Evolutionary conservation across 2,113 vertebrate species (phyloP).

Genomic region (Eurystomus gularis): DNA sequence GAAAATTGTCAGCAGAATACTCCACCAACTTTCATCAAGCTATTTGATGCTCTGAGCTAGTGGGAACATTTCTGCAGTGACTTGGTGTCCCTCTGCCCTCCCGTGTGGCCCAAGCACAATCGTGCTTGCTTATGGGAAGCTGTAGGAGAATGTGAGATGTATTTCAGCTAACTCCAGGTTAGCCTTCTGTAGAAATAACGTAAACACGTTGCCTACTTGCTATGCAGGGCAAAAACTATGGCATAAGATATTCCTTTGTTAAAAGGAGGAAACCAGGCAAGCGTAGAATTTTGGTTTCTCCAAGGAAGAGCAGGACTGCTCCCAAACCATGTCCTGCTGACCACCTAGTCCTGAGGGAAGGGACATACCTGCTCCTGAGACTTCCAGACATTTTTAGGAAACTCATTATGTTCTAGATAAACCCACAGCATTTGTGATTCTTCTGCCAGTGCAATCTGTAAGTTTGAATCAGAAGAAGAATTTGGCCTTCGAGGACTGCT

Average conservation of each 20-base stretch:
- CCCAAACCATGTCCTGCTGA: not conserved
- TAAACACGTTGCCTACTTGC: not conserved
- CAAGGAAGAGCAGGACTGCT: not conserved
- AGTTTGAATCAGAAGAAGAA: not conserved
- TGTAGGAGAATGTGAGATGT: not conserved
- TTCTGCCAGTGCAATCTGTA: not conserved
- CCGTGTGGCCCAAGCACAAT: rapidly evolving
- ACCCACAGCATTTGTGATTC: not conserved
- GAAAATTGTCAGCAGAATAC: not conserved
- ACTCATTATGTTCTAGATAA: not conserved
- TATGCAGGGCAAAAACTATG: not conserved
- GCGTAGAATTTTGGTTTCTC: not conserved
- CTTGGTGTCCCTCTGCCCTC: not conserved
- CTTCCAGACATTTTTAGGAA: not conserved
- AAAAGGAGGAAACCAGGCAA: not conserved
- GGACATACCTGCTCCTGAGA: not conserved
- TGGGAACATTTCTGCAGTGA: not conserved
- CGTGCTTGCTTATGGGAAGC: not conserved
- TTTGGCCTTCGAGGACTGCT: not conserved
- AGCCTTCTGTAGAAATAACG: not conserved
- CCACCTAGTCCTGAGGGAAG: not conserved
- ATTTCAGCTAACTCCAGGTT: not conserved
- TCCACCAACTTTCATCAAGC: not conserved
- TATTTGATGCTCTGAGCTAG: not conserved
- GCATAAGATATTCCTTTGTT: not conserved